Conservation (phyloP, 37 sponge, comb jelly and placozoan genomes). For the Agelas oroides region DNA sequence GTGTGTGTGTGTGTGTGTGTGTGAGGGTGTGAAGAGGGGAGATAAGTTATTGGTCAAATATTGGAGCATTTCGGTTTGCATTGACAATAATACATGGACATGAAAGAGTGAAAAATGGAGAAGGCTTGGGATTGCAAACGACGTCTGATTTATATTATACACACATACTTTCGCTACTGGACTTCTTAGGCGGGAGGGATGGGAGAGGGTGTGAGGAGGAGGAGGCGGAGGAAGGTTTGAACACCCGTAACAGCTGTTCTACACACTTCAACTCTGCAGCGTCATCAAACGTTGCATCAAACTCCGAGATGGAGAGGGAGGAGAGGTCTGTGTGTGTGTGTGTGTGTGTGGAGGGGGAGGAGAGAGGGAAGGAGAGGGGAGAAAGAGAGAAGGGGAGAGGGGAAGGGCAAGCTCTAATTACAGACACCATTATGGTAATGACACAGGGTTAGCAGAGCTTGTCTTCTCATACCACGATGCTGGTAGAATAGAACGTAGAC, state of each 20-base stretch:
- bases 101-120: too few species aligned
- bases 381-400: not conserved
- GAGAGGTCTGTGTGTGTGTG: not conserved
- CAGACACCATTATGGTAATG: too few species aligned
- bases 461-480: not conserved
- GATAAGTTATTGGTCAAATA: not conserved
- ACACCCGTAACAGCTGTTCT: conserved; percentile 1
- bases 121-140: too few species aligned
- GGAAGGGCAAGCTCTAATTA: not conserved
- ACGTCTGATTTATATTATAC: not conserved
- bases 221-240: conserved; percentile 1
- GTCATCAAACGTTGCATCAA: not conserved
- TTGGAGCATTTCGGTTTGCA: too few species aligned
- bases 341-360: not conserved
- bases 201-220: not conserved
- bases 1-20: conserved; percentile 1
- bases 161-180: conserved; percentile 4
- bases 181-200: not conserved
- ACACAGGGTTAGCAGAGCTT: too few species aligned
- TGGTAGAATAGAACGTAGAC: conserved; percentile 73
- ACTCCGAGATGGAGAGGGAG: not conserved
- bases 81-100: too few species aligned
- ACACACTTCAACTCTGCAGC: conserved; percentile 1
- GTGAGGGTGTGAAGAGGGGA: not conserved
- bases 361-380: not conserved